These are phyloP conservation scores for Aplodontia rufa DNA, from an alignment of 2,113 vertebrate genomes.

Conservation along the genomic window DNA sequence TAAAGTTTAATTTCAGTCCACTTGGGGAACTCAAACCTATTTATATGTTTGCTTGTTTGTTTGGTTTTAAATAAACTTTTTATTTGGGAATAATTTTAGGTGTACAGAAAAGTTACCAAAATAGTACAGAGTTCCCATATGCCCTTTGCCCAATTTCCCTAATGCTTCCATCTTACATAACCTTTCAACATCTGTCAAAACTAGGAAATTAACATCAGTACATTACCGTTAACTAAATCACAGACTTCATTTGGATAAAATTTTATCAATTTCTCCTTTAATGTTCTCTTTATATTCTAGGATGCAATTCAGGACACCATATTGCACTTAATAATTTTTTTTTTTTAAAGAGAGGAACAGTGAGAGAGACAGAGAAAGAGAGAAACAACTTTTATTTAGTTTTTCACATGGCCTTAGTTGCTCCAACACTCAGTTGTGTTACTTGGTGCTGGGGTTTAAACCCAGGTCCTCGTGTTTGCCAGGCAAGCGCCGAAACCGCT, in stretches of 20 bases:
- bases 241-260: not conserved
- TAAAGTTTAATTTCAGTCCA: not conserved
- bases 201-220: not conserved
- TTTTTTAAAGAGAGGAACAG: too few species aligned
- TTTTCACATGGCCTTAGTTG: too few species aligned
- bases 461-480: too few species aligned
- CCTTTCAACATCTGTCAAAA: not conserved
- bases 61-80: constrained; percentile 12
- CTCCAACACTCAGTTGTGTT: too few species aligned
- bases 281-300: not conserved
- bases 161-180: not conserved
- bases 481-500: too few species aligned
- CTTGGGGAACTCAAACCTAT: not conserved
- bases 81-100: not conserved
- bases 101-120: constrained; percentile 5
- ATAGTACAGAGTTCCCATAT: not conserved
- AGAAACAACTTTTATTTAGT: too few species aligned
- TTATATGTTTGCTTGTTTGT: not conserved
- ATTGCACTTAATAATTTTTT: not conserved
- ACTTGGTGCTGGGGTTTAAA: too few species aligned
- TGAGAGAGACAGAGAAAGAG: too few species aligned
- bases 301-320: not conserved
- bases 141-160: not conserved
- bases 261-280: not conserved
- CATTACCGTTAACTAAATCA: not conserved